These are phyloP conservation scores for Callopanchax toddi DNA, from an alignment of 2,113 vertebrate genomes.

Conservation along the genomic window DNA sequence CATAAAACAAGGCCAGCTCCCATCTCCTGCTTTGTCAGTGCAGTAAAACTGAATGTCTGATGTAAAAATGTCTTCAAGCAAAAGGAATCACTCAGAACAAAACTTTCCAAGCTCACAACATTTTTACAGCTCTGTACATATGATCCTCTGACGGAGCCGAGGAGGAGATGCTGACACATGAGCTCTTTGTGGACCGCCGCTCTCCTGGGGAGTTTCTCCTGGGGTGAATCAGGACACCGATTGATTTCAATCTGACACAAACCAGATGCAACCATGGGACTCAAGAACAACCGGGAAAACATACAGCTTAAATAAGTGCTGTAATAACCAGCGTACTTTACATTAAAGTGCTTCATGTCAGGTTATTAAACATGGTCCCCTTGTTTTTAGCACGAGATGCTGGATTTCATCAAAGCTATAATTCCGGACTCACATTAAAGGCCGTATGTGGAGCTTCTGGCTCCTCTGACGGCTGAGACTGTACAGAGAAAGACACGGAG, in stretches of 20 bases:
- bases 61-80: slow-evolving; percentile 4
- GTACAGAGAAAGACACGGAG: no score
- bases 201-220: slow-evolving; percentile 30
- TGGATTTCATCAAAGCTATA: no score
- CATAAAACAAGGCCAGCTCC: slow-evolving; percentile 15
- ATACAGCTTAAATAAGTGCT: slow-evolving; percentile 58
- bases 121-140: slow-evolving; percentile 26
- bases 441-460: no score
- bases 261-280: slow-evolving; percentile 68
- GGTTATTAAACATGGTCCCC: slow-evolving; percentile 34
- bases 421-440: no score
- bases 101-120: slow-evolving; percentile 23
- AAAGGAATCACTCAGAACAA: slow-evolving; percentile 18
- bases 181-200: slow-evolving; percentile 29
- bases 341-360: slow-evolving; percentile 49
- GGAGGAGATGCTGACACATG: slow-evolving; percentile 33
- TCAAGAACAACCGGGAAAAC: slow-evolving; percentile 55
- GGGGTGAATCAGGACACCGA: slow-evolving; percentile 58
- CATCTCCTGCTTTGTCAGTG: neutral
- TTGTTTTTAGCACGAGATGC: no score
- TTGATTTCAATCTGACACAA: slow-evolving; percentile 63
- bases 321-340: slow-evolving; percentile 48
- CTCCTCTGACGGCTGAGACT: no score
- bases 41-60: slow-evolving; percentile 7
- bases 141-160: slow-evolving; percentile 27